Conservation (phyloP, 2,888 invertebrate genomes). For the Emmelina monodactyla region DNA sequence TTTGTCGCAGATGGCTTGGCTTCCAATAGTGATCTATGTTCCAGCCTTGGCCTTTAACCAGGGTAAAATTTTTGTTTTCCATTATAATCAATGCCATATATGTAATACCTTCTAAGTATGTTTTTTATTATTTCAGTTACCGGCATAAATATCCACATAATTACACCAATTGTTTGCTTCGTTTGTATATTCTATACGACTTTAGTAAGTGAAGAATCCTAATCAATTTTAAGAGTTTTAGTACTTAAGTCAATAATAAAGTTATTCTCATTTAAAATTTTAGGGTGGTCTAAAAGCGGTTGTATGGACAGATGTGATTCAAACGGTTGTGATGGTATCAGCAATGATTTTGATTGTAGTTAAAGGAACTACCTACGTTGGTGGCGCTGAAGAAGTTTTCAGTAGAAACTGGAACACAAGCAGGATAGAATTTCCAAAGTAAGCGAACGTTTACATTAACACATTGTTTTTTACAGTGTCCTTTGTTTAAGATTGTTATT, state of each 20-base stretch:
- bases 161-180: conserved; percentile 76
- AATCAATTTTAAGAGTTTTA: conserved; percentile 2
- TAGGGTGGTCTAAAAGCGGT: conserved; percentile 75
- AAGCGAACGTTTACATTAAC: conserved; percentile 20
- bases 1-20: conserved; percentile 69
- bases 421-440: conserved; percentile 70
- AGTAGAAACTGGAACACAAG: conserved; percentile 64
- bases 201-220: conserved; percentile 58
- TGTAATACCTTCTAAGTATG: conserved; percentile 1
- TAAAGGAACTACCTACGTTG: conserved; percentile 71
- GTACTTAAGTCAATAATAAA: no score
- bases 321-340: conserved; percentile 73
- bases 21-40: conserved; percentile 76
- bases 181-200: conserved; percentile 84
- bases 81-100: background rate
- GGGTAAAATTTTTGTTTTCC: conserved; percentile 35
- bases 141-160: conserved; percentile 76
- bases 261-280: no score
- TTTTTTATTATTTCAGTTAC: conserved; percentile 65
- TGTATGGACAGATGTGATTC: conserved; percentile 78
- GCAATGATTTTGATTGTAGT: conserved; percentile 71
- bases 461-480: background rate
- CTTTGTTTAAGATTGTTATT: no score
- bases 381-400: conserved; percentile 68
- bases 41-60: conserved; percentile 78